phyloP scores from a whole-genome alignment of 2,888 invertebrate species.

The Melinopterus prodromus region DNA sequence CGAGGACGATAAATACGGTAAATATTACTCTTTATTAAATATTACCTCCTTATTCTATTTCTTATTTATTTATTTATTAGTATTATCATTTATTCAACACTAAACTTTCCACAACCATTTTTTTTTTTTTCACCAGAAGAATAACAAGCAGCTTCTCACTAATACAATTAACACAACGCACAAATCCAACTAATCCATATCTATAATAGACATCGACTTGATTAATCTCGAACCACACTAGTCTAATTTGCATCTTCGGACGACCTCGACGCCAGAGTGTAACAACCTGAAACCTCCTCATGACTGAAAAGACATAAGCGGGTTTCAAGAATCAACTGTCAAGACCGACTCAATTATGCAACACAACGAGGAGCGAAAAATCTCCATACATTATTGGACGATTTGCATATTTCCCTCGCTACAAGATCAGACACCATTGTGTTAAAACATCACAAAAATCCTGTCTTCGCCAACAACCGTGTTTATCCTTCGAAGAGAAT shows the following conservation, averaged over 20 bases:
- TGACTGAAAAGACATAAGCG: neutral
- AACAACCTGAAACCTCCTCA: neutral
- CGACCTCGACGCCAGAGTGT: neutral
- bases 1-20: constrained; percentile 23
- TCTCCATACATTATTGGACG: neutral
- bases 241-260: neutral
- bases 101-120: too few species aligned
- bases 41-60: too few species aligned
- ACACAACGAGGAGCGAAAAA: neutral
- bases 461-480: neutral
- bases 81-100: too few species aligned
- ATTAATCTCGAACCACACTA: neutral
- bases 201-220: neutral
- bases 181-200: neutral
- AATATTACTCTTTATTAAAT: constrained; percentile 20
- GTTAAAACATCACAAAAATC: too few species aligned
- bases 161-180: too few species aligned
- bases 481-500: neutral
- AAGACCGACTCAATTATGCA: neutral
- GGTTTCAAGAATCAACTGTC: neutral
- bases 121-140: too few species aligned
- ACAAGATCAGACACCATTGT: neutral
- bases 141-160: too few species aligned
- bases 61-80: too few species aligned
- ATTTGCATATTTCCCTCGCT: neutral